phyloP scores from a whole-genome alignment of 2,113 vertebrate species.

The Ariopsis seemanni region DNA sequence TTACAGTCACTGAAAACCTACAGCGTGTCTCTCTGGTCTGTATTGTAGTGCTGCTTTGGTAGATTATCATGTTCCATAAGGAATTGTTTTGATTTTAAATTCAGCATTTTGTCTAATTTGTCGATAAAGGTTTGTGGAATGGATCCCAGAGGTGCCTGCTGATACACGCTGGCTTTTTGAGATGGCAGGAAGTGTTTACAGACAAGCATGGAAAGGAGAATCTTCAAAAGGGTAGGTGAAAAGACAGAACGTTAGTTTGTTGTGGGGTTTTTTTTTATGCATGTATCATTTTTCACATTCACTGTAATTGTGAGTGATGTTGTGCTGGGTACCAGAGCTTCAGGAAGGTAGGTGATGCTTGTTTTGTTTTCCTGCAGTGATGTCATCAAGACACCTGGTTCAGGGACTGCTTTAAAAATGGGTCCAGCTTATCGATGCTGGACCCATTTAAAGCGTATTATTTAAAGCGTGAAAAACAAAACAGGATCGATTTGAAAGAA shows the following conservation, averaged over 20 bases:
- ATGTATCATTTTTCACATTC: background rate
- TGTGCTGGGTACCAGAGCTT: background rate
- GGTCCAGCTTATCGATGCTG: background rate
- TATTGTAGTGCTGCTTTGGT: background rate
- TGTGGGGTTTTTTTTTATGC: too few species aligned
- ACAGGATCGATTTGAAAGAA: background rate
- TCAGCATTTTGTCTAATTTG: background rate
- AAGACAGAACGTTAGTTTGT: background rate
- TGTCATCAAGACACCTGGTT: background rate
- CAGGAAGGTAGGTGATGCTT: background rate
- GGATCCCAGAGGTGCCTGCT: conserved; percentile 85
- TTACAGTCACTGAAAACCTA: too few species aligned
- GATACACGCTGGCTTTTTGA: conserved; percentile 80
- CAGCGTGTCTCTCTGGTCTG: background rate
- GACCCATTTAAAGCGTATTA: background rate
- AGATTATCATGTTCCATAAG: background rate
- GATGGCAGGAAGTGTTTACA: conserved; percentile 74
- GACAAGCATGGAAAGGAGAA: conserved; percentile 67
- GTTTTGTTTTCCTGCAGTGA: background rate
- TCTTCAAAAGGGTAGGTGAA: background rate
- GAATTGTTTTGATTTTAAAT: background rate
- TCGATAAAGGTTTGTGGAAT: conserved; percentile 78
- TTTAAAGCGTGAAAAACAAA: background rate
- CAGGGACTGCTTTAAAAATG: background rate
- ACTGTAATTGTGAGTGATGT: background rate